Base-by-base conservation (phyloP, 2,797 vertebrate genomes). In the Propithecus perrieri region DNA sequence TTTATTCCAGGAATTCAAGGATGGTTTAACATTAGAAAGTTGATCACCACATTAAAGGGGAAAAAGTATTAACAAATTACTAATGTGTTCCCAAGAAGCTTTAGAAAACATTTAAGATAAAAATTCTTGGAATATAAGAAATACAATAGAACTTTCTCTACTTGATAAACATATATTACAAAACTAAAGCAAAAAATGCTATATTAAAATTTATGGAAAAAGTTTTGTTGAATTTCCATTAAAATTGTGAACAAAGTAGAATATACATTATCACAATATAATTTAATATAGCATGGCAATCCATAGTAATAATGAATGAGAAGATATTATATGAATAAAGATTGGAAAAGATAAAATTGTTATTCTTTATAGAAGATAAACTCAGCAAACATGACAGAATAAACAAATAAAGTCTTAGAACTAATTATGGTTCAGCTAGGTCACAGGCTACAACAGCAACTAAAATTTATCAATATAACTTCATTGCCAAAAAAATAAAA, bases 31-130 rank as follows among this genome's bases (percentile, higher is more conserved):
- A 38, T 65, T 30, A 91, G 30, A 91, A 65, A 72, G n/a, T n/a
- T 50, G 13, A 78, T 72, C 33, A 91, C 13, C 13, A 75, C n/a
- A 79, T 22, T 83, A 24, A 59, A 72, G n/a, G 22, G 89, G 38
- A 50, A 67, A 74, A 78, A 30, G 30, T 55, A 67, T 38, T 43
- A 59, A 28, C 61, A 28, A 65, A 48, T 83, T 74, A 78, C 63
- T 83, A 43, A 95, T 65, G 10, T 78, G 0, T 78, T 55, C 5
- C n/a, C 26, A 41, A 24, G 71, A 81, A 76, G 2, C 55, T 35
- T 91, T 72, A 26, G 57, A 87, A 78, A 87, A 83, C 24, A 67
- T 57, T 81, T 93, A 83, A 87, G 76, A 55, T 86, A 78, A 72
- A 83, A 84, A 17, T 71, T 81, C 7, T 65, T 61, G 10, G n/a